Evolutionary conservation across 2,888 invertebrate genomes (phyloP), one percentile per base, ranked within the genome.

Genomic region (Chrysina gloriosa): DNA sequence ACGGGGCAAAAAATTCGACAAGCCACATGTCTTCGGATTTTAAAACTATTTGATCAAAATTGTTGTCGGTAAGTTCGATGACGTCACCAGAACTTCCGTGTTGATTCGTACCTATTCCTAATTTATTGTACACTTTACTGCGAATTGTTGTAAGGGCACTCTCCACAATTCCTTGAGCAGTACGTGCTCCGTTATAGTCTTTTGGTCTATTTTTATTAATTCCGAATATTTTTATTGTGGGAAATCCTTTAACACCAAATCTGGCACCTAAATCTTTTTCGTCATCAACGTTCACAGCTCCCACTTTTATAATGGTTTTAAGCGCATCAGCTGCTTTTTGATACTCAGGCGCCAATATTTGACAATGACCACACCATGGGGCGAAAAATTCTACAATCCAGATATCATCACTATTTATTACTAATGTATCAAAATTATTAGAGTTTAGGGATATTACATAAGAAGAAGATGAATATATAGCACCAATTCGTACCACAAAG

Each of bases 331-430:
- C 98, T 61, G 95, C 92, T 85, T 98, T 98, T 70, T 92, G 90
- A 84, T 96, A 98, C 80, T 98, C 98, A 1, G 97, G 94, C 42
- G 92, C 95, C 45, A 99, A 86, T 69, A 88, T 89, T 82, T 97
- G 90, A 83, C 98, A 94, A 79, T 94, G 94, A 7, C 94, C 95
- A 82, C 94, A 98, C 98, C 98, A 98, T 0, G 97, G 97, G 0
- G 98, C 98, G 82, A 88, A 97, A 84, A 96, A 97, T 80, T 98
- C 98, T 0, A 99, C 94, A 68, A 99, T 84, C 98, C 98, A 98
- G 19, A 98, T 85, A 74, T 92, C 89, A 81, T 97, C 92, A 72
- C 94, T 89, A 73, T 93, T 89, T 52, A 90, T 83, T 2, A 98
- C 97, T 75, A 92, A 84, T 73, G 86, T 89, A 76, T 97, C 91